These are phyloP conservation scores for Silurus lanzhouensis DNA, from an alignment of 2,797 vertebrate genomes.

Conservation along the genomic window DNA sequence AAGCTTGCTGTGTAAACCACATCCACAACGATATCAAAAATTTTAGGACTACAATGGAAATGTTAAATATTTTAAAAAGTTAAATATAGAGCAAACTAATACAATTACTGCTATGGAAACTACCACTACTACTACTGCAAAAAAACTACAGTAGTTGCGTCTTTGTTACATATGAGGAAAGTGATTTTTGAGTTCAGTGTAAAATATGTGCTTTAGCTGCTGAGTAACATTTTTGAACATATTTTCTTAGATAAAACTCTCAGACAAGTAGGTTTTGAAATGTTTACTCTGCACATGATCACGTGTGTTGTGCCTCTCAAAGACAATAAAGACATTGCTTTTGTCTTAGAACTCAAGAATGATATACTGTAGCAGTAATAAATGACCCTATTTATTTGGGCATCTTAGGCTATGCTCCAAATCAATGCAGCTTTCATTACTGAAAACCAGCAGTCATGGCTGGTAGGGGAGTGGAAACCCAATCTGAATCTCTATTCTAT, in stretches of 20 bases:
- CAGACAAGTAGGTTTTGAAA: background rate
- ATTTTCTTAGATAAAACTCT: background rate
- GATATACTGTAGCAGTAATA: background rate
- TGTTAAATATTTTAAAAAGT: too few species aligned
- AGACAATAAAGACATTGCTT: background rate
- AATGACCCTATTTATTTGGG: background rate
- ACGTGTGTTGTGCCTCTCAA: too few species aligned
- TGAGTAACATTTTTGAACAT: background rate
- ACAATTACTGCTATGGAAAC: too few species aligned
- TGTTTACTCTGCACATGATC: background rate
- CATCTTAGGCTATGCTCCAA: background rate
- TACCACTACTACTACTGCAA: too few species aligned
- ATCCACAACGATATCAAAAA: background rate
- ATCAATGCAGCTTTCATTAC: conserved; percentile 1
- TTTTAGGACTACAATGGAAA: background rate
- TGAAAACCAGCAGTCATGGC: background rate
- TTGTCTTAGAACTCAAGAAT: background rate
- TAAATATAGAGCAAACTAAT: background rate
- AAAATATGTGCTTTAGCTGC: background rate
- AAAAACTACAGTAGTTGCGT: background rate
- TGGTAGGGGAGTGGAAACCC: conserved; percentile 21
- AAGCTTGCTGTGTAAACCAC: background rate
- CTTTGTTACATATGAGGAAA: background rate
- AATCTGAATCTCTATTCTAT: conserved; percentile 15
- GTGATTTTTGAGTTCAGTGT: background rate